Conservation (phyloP, 1,140 invertebrate species). For the Orius insidiosus region DNA sequence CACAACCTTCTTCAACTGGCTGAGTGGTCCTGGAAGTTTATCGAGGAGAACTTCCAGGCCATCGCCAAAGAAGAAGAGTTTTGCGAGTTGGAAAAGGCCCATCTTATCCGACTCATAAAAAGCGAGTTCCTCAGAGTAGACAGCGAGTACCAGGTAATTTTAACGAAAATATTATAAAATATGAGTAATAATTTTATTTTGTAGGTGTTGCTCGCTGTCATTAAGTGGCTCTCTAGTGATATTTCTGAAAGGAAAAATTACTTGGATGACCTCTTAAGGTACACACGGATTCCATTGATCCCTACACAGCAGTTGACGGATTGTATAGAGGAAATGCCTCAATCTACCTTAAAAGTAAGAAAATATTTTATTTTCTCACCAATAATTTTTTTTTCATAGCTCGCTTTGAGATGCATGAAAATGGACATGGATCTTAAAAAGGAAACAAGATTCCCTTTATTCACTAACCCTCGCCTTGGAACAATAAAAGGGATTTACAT, state of each 20-base stretch:
- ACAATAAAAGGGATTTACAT: conserved; percentile 79
- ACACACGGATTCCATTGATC: conserved; percentile 70
- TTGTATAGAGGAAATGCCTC: conserved; percentile 61
- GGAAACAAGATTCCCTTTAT: conserved; percentile 58
- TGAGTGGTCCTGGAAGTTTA: too few relatives aligned
- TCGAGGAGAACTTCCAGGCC: too few relatives aligned
- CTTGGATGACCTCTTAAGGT: conserved; percentile 71
- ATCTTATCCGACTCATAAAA: too few relatives aligned
- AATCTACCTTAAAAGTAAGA: conserved; percentile 50
- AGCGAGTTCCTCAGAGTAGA: conserved; percentile 81
- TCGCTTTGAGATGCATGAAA: conserved; percentile 61
- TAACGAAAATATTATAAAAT: not conserved
- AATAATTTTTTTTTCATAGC: conserved; percentile 10
- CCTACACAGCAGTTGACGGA: conserved; percentile 64
- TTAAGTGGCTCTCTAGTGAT: conserved; percentile 79
- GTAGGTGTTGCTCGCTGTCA: conserved; percentile 72
- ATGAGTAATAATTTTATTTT: too few relatives aligned
- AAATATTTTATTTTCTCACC: not conserved
- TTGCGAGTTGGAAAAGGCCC: too few relatives aligned
- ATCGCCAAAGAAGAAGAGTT: too few relatives aligned
- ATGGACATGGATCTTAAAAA: conserved; percentile 59
- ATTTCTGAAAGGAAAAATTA: conserved; percentile 57
- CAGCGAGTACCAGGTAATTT: conserved; percentile 66
- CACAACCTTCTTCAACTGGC: too few relatives aligned
- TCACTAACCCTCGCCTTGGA: conserved; percentile 60